Evolutionary conservation across 2,113 vertebrate genomes (phyloP), one percentile per base, ranked within the genome.

Genomic region (Mustelus asterias): DNA sequence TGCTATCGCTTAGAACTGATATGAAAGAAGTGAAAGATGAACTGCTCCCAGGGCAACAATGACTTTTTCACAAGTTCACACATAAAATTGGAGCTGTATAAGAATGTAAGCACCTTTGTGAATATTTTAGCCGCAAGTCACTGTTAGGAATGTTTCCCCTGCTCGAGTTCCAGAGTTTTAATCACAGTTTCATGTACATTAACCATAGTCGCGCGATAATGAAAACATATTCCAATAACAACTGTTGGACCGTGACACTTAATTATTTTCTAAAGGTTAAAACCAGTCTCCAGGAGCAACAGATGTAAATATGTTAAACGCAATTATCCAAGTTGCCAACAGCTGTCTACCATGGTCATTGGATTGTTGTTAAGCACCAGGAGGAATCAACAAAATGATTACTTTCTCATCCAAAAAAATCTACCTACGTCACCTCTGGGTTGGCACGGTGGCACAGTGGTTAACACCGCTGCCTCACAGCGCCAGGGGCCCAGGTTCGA

Each of bases 231-330:
- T 95, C 69, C 69, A 72, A 72, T 69, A 95, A 70, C 72, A 76
- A 72, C 92, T 44, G 9, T 76, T 70, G 69, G 69, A 95, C 67
- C 18, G 60, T 65, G 33, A 93, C 60, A 93, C 60, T 93, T 70
- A 95, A 95, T 44, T 70, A 95, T 95, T 70, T 95, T 95, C 94
- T 44, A 72, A 95, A 95, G 94, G 94, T 95, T 95, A 95, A 72
- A 48, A 72, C 54, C 54, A 33, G 69, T 54, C 22, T 69, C 44
- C 44, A 29, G 24, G 63, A 70, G 67, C 94, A 72, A 26, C 29
- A 95, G 33, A 76, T 95, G 94, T 72, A 95, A 95, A 95, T 95
- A 95, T 72, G 67, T 72, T 95, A 95, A 95, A 72, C 41, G 54
- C 67, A 95, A 95, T 95, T 95, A 72, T 33, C 41, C 94, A 48